Evolutionary conservation across 35 echinoderm and acorn worm genomes (phyloP), one percentile per base, ranked within the genome.

Genomic region (Acanthaster planci): DNA sequence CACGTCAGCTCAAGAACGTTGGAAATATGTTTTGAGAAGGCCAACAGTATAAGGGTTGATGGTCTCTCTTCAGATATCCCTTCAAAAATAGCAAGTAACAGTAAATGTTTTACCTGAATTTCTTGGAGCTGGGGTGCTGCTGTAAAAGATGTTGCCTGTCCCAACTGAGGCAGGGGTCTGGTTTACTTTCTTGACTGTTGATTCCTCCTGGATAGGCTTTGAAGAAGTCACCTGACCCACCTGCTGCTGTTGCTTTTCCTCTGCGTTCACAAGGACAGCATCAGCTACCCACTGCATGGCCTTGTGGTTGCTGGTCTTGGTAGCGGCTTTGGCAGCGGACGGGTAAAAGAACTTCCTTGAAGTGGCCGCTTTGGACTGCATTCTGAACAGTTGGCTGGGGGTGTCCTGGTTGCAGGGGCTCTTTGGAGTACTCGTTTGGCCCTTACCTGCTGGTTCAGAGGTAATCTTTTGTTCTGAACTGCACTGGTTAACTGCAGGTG

Each of bases 331-430:
- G 23, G 31, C 8, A 38, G 10, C 26, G 52, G 80, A 30, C 19
- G 88, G 80, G 51, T 90, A 85, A 52, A 57, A 90, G 54, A 88
- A 88, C 78, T 40, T 88, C 16, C 52, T 81, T 55, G 77, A 44
- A 3, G 76, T 81, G 26, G 55, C 30, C 0, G 76, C 50, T 82
- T 72, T 72, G 17, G 86, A 35, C 52, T 79, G 38, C 52, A 39
- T 79, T 32, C 39, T 80, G 38, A 87, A 87, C 21, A 52, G 32
- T n/a, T 78, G 82, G 82, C 57, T 39, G 37, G 8, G 52, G 9
- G 8, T 1, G 56, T 59, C 64, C 29, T 72, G 7, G 2, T 72
- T 8, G 2, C 30, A 12, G 4, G 42, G 42, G 12, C 42, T 47
- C 42, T 47, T 47, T 47, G 42, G 42, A 47, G 12, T 12, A 47